phyloP scores from a whole-genome alignment of 2,888 invertebrate genomes.

The Hydropsyche betteni region DNA sequence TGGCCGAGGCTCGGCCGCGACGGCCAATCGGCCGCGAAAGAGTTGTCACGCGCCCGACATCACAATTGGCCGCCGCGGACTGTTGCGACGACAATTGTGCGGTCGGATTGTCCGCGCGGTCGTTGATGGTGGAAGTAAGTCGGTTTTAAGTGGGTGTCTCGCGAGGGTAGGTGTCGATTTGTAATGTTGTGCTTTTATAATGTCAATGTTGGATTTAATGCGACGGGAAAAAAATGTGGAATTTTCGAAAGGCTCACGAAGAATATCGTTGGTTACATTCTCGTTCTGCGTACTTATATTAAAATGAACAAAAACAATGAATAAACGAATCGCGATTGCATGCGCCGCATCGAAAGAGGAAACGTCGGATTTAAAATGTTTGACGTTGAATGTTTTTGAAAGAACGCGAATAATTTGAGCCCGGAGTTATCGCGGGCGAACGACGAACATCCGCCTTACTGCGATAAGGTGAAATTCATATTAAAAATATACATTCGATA shows the following conservation, averaged over 20 bases:
- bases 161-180: no score
- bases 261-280: neutral
- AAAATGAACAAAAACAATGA: neutral
- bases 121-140: no score
- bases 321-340: slow-evolving; percentile 7
- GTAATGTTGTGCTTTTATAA: no score
- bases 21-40: slow-evolving; percentile 44
- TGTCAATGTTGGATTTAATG: no score
- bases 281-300: neutral
- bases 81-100: no score
- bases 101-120: no score
- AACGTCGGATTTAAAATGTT: slow-evolving; percentile 67
- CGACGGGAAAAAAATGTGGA: neutral
- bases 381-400: slow-evolving; percentile 10
- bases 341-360: slow-evolving; percentile 59
- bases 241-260: neutral
- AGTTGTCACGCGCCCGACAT: slow-evolving; percentile 47
- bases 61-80: slow-evolving; percentile 34
- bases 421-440: neutral
- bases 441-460: slow-evolving; percentile 10
- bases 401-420: slow-evolving; percentile 10
- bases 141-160: no score
- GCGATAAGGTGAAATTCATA: slow-evolving; percentile 7
- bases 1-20: slow-evolving; percentile 16
- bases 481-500: neutral